These are phyloP conservation scores for Eudyptes chrysolophus DNA, from an alignment of 2,113 vertebrate genomes.

Conservation along the genomic window DNA sequence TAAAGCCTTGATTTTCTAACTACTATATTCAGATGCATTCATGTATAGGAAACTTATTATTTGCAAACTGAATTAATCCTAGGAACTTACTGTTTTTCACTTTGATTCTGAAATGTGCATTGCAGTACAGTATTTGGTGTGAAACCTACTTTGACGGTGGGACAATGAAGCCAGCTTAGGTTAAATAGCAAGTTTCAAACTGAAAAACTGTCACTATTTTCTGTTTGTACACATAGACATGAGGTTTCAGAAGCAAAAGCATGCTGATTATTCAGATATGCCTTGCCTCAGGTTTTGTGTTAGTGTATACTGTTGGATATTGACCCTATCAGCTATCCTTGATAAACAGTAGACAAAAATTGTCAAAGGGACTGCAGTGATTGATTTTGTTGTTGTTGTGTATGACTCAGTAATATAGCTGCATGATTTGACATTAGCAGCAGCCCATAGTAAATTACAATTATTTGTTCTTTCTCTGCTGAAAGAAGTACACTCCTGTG, in stretches of 20 bases:
- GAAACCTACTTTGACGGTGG: background rate
- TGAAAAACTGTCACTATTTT: background rate
- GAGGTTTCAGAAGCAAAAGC: background rate
- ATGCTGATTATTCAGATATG: background rate
- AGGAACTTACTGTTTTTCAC: background rate
- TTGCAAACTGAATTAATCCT: background rate
- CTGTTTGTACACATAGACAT: background rate
- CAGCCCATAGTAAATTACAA: background rate
- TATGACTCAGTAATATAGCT: background rate
- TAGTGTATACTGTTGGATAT: background rate
- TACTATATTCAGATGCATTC: no score
- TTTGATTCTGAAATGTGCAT: background rate
- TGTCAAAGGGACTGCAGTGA: background rate
- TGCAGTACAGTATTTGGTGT: background rate
- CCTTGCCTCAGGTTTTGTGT: background rate
- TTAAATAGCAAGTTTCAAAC: background rate
- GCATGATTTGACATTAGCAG: background rate
- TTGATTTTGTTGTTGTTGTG: slow-evolving; percentile 20
- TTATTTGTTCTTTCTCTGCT: background rate
- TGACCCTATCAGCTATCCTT: slow-evolving; percentile 4
- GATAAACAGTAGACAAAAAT: slow-evolving; percentile 22
- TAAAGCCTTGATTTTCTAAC: background rate
- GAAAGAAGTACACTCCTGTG: background rate
- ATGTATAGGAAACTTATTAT: background rate
- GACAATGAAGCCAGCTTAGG: background rate